Conservation (phyloP, 2,888 invertebrate species). For the Drosophila mayaguana region DNA sequence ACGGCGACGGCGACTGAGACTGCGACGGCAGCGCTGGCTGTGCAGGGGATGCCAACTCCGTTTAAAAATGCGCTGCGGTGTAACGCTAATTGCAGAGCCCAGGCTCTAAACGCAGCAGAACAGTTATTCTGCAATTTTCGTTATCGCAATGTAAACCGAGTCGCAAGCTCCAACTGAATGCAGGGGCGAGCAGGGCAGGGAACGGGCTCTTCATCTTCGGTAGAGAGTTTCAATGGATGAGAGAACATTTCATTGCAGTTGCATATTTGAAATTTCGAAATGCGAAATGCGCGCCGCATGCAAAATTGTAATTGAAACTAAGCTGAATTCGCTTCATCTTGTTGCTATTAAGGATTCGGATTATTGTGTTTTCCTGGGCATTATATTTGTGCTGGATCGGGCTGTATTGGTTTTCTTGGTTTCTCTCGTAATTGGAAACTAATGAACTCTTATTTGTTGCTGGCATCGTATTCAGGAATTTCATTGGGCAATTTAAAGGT, state of each 20-base stretch:
- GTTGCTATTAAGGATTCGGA: constrained; percentile 9
- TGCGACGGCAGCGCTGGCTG: neutral
- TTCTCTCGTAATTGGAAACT: constrained; percentile 20
- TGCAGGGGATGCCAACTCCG: constrained; percentile 38
- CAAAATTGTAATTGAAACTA: constrained; percentile 41
- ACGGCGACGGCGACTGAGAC: neutral
- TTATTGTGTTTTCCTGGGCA: constrained; percentile 9
- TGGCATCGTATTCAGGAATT: neutral
- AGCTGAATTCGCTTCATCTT: constrained; percentile 6
- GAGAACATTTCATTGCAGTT: constrained; percentile 15
- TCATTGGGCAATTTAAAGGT: neutral
- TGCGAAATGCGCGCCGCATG: constrained; percentile 20
- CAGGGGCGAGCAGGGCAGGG: neutral
- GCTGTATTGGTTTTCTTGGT: neutral
- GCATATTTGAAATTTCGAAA: constrained; percentile 57
- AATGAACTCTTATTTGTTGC: constrained; percentile 10
- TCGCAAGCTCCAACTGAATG: neutral
- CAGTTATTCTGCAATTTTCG: constrained; percentile 51
- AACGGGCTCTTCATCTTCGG: neutral
- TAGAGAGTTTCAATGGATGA: neutral
- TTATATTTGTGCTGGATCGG: neutral
- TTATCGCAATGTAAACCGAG: constrained; percentile 38
- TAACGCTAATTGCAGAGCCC: constrained; percentile 4
- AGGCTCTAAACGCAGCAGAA: constrained; percentile 24
- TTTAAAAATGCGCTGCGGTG: constrained; percentile 44